Conservation (phyloP, 2,888 invertebrate species). For the Malachius bipustulatus region DNA sequence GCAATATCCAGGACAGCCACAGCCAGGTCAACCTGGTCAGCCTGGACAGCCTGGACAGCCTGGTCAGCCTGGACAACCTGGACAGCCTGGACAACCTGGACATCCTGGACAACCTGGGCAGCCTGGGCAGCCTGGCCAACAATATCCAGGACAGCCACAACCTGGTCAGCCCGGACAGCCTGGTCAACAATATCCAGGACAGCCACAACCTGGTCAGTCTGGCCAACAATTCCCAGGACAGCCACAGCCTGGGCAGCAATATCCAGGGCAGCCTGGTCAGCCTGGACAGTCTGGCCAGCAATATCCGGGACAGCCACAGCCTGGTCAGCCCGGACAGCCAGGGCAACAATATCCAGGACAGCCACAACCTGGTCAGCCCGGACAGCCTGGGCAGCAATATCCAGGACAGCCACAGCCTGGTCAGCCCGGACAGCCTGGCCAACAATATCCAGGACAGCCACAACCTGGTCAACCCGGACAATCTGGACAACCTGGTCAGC, state of each 20-base stretch:
- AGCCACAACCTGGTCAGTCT: background rate
- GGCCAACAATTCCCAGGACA: background rate
- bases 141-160: background rate
- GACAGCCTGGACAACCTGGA: background rate
- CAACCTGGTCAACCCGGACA: background rate
- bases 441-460: background rate
- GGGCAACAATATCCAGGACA: too few relatives aligned
- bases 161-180: background rate
- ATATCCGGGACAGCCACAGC: slow-evolving; percentile 1
- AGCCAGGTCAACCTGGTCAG: background rate
- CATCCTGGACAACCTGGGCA: background rate
- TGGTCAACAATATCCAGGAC: background rate
- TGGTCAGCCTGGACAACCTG: background rate
- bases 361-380: background rate
- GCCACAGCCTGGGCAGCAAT: too few relatives aligned
- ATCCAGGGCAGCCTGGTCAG: too few relatives aligned
- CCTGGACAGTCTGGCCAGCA: too few relatives aligned
- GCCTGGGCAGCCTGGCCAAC: background rate
- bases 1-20: too few relatives aligned
- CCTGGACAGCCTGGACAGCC: background rate
- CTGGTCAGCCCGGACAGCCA: too few relatives aligned
- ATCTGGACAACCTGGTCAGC: background rate
- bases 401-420: background rate
- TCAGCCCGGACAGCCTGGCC: background rate
- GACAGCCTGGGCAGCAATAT: background rate